Base-by-base conservation (phyloP, 2,113 vertebrate genomes). In the Istiophorus platypterus region DNA sequence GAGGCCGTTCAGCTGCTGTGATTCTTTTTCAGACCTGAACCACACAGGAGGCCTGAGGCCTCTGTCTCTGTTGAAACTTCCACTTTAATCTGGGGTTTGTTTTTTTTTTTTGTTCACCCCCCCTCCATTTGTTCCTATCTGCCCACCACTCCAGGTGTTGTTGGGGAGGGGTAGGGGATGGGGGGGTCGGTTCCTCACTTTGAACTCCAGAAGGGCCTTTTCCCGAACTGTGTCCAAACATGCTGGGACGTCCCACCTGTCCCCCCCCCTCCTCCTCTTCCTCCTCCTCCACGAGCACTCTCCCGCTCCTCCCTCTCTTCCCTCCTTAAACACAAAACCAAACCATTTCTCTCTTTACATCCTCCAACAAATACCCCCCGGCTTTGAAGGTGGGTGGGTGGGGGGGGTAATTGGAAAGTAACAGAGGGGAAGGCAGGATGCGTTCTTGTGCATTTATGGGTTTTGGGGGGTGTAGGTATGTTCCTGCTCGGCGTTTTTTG, bases 71-170 rank as follows among this genome's bases (percentile, higher is more conserved):
- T 22, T 22, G 11, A 61, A 54, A 54, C 68, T 77, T 79, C 51
- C 78, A 82, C 81, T 86, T 52, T 92, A 88, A 90, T 92, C 77
- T 73, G 11, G 49, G 59, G 59, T 56, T 54, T 76, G 68, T 66
- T 71, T 71, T 58, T n/a, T n/a, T n/a, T n/a, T n/a, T n/a, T n/a
- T n/a, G n/a, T n/a, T n/a, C n/a, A n/a, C n/a, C n/a, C n/a, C n/a
- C 59, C 41, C 42, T 61, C 34, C 56, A 47, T 81, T 83, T 72
- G 56, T 69, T 80, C 84, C 84, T 61, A 71, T 83, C 88, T 78
- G 74, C 78, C 84, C 90, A 85, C 39, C 86, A 76, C 85, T 88
- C 92, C 94, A 95, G 93, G 92, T 95, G 92, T 93, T 83, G 52
- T n/a, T n/a, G n/a, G n/a, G n/a, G n/a, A n/a, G n/a, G n/a, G n/a